Evolutionary conservation across 2,797 vertebrate species (phyloP).

Genomic region (Glyptemys insculpta): DNA sequence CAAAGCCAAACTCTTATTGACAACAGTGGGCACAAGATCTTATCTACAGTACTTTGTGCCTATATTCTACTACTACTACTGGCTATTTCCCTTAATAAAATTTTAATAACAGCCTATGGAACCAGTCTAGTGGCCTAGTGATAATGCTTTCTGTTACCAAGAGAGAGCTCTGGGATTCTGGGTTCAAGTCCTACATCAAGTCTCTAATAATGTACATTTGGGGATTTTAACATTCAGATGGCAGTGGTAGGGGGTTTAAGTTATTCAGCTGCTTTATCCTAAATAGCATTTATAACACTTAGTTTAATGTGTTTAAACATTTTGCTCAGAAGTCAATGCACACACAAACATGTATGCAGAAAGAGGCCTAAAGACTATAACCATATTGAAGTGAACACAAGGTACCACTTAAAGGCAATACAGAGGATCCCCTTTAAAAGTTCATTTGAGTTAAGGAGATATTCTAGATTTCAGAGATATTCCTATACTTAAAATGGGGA

Average conservation of each 20-base stretch:
- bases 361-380: neutral
- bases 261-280: neutral
- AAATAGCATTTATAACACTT: neutral
- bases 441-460: neutral
- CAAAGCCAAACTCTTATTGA: neutral
- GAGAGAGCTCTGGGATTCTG: neutral
- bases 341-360: neutral
- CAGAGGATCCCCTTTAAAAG: neutral
- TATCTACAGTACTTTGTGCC: neutral
- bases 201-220: neutral
- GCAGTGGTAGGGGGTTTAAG: neutral
- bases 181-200: neutral
- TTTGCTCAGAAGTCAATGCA: neutral
- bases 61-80: neutral
- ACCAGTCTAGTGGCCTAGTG: neutral
- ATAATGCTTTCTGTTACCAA: neutral
- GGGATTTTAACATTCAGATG: neutral
- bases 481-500: neutral
- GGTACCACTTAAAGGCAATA: neutral
- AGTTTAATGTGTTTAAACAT: neutral
- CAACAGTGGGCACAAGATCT: neutral
- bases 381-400: neutral
- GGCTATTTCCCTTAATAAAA: neutral
- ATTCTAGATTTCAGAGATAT: neutral
- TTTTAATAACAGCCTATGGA: neutral